phyloP scores from a whole-genome alignment of 2,888 invertebrate genomes.

The Zootermopsis nevadensis region DNA sequence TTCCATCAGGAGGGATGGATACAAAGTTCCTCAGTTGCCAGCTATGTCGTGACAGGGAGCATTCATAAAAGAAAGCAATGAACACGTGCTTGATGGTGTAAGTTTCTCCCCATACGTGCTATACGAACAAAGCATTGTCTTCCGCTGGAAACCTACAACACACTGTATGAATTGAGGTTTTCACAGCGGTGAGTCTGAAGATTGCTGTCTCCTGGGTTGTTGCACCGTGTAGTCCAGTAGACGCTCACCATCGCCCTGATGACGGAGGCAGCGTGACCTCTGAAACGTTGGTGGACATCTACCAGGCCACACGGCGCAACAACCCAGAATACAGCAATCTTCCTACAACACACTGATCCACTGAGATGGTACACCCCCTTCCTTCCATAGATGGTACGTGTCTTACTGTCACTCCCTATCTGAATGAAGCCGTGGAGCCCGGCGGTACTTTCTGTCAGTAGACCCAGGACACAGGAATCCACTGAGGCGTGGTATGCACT shows the following conservation, averaged over 20 bases:
- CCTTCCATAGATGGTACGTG: neutral
- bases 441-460: constrained; percentile 73
- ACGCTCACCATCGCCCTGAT: too few species aligned
- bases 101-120: neutral
- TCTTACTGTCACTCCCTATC: constrained; percentile 39
- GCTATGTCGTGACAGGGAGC: neutral
- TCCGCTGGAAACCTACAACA: neutral
- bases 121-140: constrained; percentile 17
- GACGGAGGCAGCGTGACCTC: too few species aligned
- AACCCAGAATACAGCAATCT: too few species aligned
- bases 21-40: neutral
- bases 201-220: too few species aligned
- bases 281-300: too few species aligned
- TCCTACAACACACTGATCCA: neutral
- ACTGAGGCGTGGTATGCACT: constrained; percentile 91
- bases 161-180: too few species aligned
- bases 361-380: neutral
- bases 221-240: too few species aligned
- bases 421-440: constrained; percentile 51
- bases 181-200: too few species aligned
- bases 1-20: neutral
- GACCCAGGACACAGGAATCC: constrained; percentile 99
- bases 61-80: neutral
- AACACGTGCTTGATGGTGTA: neutral
- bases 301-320: too few species aligned